Evolutionary conservation across 2,797 vertebrate species (phyloP).

Genomic region (Hippopotamyrus pictus): DNA sequence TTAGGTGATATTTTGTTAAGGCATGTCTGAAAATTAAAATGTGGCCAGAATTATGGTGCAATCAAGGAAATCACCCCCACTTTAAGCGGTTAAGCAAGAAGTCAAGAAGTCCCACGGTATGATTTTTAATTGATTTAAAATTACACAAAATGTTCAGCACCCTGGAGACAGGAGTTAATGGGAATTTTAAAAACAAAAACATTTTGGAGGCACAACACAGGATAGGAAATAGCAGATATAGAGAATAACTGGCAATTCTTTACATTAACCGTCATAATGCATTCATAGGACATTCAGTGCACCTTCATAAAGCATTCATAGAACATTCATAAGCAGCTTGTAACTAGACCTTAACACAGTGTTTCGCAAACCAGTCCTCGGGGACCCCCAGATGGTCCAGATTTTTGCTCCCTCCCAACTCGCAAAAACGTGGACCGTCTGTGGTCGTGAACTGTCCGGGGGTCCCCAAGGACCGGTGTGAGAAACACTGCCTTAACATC

Average conservation of each 20-base stretch:
- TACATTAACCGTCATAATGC: not conserved
- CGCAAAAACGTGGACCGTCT: not conserved
- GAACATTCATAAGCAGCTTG: not conserved
- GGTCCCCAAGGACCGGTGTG: not conserved
- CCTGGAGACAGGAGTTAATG: not conserved
- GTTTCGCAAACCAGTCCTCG: not conserved
- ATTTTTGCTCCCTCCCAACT: not conserved
- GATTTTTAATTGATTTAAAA: not conserved
- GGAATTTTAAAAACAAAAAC: not conserved
- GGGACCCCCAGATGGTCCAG: not conserved
- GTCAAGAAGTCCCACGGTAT: not conserved
- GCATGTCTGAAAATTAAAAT: not conserved
- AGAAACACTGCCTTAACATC: not conserved
- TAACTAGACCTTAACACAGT: not conserved
- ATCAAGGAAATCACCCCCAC: not conserved
- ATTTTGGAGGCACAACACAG: not conserved
- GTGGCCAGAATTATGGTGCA: not conserved
- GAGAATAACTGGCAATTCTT: not conserved
- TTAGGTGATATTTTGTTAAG: not conserved
- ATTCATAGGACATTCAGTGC: not conserved
- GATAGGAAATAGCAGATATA: not conserved
- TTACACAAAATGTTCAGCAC: not conserved
- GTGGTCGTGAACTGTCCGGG: not conserved
- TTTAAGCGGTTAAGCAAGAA: not conserved
- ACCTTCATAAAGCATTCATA: not conserved